Evolutionary conservation across 2,113 vertebrate genomes (phyloP).

Genomic region (Engraulis encrasicolus): DNA sequence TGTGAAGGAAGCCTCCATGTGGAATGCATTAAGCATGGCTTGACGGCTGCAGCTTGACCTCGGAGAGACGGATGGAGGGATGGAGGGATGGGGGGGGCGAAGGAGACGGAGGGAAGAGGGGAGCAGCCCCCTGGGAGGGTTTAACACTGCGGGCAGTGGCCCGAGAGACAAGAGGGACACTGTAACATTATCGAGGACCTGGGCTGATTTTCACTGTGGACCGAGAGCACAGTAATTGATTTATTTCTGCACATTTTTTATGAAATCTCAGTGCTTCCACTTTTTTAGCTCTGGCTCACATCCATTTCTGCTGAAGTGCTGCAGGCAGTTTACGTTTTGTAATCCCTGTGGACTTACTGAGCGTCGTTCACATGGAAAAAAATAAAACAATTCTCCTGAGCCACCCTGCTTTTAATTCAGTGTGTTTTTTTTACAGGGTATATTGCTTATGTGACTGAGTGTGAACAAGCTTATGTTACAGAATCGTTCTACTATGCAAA

Average conservation of each 20-base stretch:
- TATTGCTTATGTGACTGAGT: neutral
- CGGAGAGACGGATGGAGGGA: neutral
- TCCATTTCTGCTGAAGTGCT: neutral
- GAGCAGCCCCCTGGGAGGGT: neutral
- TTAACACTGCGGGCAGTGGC: conserved; percentile 21
- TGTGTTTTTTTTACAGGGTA: neutral
- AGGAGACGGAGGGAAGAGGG: neutral
- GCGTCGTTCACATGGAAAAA: neutral
- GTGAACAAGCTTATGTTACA: neutral
- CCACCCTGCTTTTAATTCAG: neutral
- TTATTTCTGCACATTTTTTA: conserved; percentile 8
- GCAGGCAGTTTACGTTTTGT: neutral
- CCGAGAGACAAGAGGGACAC: conserved; percentile 17
- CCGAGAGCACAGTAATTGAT: conserved; percentile 26
- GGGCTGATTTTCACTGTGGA: neutral
- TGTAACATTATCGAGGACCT: conserved; percentile 18
- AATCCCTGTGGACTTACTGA: neutral
- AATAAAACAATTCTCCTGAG: neutral
- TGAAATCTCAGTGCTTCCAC: neutral
- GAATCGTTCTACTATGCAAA: neutral
- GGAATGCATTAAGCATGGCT: conserved; percentile 42
- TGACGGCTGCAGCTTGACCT: conserved; percentile 17
- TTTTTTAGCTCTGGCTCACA: neutral
- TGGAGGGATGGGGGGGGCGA: too few relatives aligned
- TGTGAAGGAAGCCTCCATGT: conserved; percentile 39